Evolutionary conservation across 2,113 vertebrate genomes (phyloP).

Genomic region (Anarrhichthys ocellatus): DNA sequence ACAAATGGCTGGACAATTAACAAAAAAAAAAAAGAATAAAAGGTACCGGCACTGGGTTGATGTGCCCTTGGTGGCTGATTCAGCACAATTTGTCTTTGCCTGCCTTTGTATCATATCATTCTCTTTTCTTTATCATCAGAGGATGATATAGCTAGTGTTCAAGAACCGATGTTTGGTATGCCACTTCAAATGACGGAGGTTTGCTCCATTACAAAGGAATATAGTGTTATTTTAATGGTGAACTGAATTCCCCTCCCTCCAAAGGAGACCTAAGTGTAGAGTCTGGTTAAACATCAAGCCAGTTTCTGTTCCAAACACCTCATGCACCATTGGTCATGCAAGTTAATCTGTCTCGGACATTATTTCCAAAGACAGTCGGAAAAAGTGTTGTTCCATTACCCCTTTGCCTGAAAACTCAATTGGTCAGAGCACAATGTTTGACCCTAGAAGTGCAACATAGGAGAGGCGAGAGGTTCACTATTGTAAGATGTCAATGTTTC

Average conservation of each 20-base stretch:
- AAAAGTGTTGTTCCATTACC: constrained; percentile 70
- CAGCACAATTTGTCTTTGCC: constrained; percentile 42
- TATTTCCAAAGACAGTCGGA: constrained; percentile 67
- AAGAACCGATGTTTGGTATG: constrained; percentile 21
- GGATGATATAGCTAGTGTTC: constrained; percentile 45
- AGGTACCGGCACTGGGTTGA: constrained; percentile 24
- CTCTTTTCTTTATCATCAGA: constrained; percentile 38
- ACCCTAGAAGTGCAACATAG: constrained; percentile 50
- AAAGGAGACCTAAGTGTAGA: constrained; percentile 40
- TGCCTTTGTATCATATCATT: constrained; percentile 38
- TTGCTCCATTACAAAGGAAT: constrained; percentile 54
- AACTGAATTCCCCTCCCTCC: constrained; percentile 45
- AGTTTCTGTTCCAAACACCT: constrained; percentile 63
- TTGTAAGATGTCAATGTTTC: constrained; percentile 77
- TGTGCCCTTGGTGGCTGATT: constrained; percentile 30
- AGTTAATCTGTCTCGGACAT: constrained; percentile 76
- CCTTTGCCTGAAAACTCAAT: constrained; percentile 62
- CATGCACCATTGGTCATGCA: constrained; percentile 64
- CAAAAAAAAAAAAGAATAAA: constrained; percentile 17
- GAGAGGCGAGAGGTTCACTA: constrained; percentile 53
- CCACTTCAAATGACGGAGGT: constrained; percentile 15
- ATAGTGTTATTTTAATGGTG: constrained; percentile 56
- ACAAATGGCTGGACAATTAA: constrained; percentile 21
- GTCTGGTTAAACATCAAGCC: constrained; percentile 79
- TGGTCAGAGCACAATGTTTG: constrained; percentile 54